Percentiles rank a stretch among this genome's conserved stretches.
Evolutionary conservation across 2,797 vertebrate species (phyloP).

Genomic region (Huso huso): DNA sequence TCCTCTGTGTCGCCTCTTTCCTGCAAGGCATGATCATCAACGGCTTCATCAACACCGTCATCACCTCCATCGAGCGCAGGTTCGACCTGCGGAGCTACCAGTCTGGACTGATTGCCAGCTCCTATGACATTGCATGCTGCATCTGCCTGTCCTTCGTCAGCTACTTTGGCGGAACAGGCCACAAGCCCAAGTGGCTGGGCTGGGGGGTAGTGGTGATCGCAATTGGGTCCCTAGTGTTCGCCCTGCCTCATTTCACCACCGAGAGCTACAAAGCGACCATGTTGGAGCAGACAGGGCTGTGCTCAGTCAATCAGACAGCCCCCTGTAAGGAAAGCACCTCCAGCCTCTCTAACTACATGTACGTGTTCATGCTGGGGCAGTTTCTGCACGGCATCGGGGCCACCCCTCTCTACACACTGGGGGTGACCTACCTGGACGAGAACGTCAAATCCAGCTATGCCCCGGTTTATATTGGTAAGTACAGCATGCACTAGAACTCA

Average conservation of each 20-base stretch:
- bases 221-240: conserved; percentile 78
- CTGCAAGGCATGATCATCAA: conserved; percentile 92
- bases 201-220: conserved; percentile 84
- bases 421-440: conserved; percentile 92
- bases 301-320: conserved; percentile 57
- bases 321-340: conserved; percentile 44
- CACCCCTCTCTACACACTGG: conserved; percentile 88
- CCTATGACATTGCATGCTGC: conserved; percentile 88
- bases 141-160: conserved; percentile 84
- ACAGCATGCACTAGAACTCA: too few relatives aligned
- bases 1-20: conserved; percentile 82
- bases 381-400: conserved; percentile 86
- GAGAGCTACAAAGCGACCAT: conserved; percentile 58
- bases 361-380: conserved; percentile 90
- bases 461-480: conserved; percentile 91
- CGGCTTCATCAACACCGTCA: conserved; percentile 85
- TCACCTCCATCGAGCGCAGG: conserved; percentile 84
- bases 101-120: conserved; percentile 80
- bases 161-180: conserved; percentile 85
- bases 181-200: conserved; percentile 91
- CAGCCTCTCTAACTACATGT: conserved; percentile 66
- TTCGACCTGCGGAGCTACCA: conserved; percentile 85
- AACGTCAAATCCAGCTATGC: conserved; percentile 85
- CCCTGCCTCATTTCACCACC: conserved; percentile 80
- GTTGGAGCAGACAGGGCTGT: conserved; percentile 44